These are phyloP conservation scores for Atherix ibis DNA, from an alignment of 2,888 invertebrate species.

Conservation along the genomic window DNA sequence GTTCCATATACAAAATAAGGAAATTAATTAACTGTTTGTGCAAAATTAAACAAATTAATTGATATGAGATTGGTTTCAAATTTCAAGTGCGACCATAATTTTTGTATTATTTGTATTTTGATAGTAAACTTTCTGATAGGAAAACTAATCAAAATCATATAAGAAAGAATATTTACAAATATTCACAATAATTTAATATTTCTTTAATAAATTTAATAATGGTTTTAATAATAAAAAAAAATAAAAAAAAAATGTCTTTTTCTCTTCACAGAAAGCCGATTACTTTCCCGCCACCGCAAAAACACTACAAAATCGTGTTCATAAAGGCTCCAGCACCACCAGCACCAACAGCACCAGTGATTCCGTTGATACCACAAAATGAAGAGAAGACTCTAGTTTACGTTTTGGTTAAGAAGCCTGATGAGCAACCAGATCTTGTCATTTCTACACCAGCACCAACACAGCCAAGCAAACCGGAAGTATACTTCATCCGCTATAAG, in stretches of 20 bases:
- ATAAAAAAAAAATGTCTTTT: too few species aligned
- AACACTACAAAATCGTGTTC: slow-evolving; percentile 66
- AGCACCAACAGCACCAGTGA: slow-evolving; percentile 43
- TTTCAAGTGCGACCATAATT: too few species aligned
- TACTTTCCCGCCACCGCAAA: slow-evolving; percentile 45
- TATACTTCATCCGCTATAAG: slow-evolving; percentile 61
- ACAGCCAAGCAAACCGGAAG: slow-evolving; percentile 59
- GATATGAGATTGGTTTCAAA: too few species aligned
- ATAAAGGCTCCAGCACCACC: slow-evolving; percentile 55
- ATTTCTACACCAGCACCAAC: slow-evolving; percentile 55
- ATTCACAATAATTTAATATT: neutral
- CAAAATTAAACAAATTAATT: too few species aligned
- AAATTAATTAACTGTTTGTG: too few species aligned
- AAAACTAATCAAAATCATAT: neutral
- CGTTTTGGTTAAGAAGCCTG: slow-evolving; percentile 58
- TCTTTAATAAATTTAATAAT: neutral
- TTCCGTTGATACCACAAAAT: slow-evolving; percentile 47
- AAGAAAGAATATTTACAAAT: neutral
- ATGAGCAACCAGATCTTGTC: slow-evolving; percentile 49
- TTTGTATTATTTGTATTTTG: too few species aligned
- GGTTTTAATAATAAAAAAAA: neutral
- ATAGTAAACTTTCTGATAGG: too few species aligned
- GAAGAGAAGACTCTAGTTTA: slow-evolving; percentile 62
- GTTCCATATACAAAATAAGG: too few species aligned
- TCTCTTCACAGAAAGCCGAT: slow-evolving; percentile 34